A percentile compares a stretch with the other conserved stretches of the same genome.
Conservation (phyloP, 2,113 vertebrate genomes). For the Osmerus mordax region DNA sequence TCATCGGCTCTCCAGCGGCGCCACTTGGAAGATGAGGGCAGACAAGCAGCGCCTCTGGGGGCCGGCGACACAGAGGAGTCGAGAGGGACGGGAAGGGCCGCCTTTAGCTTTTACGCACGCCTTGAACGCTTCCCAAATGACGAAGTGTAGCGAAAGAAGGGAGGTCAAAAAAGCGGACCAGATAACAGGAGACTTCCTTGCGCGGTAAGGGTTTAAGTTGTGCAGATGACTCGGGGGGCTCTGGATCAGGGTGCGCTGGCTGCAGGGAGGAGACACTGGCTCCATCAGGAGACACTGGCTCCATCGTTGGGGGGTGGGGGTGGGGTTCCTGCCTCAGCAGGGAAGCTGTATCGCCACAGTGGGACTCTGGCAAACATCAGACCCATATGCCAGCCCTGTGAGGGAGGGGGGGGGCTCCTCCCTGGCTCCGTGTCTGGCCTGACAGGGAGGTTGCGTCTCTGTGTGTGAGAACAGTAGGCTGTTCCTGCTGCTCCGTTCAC, state of each 20-base stretch:
- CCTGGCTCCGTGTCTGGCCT: conserved; percentile 16
- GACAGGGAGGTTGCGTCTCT: conserved; percentile 26
- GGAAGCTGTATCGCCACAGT: conserved; percentile 13
- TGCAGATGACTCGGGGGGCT: no score
- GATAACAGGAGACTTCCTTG: no score
- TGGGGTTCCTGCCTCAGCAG: not conserved
- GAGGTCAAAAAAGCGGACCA: not conserved
- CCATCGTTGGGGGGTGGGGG: not conserved
- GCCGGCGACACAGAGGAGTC: conserved; percentile 1
- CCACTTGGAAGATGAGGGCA: not conserved
- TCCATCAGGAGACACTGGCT: not conserved
- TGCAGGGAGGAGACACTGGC: not conserved
- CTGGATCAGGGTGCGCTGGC: conserved; percentile 4
- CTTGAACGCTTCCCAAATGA: no score
- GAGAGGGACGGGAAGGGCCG: conserved; percentile 12
- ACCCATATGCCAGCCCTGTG: conserved; percentile 35
- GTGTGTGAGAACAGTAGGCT: conserved; percentile 5
- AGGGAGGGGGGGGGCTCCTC: conserved; percentile 20
- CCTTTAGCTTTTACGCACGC: not conserved
- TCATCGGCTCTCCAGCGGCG: not conserved
- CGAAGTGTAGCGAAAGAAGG: not conserved
- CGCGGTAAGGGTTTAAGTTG: no score
- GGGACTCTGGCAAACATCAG: conserved; percentile 21
- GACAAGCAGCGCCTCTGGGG: not conserved
- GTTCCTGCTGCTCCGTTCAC: not conserved